Percentiles rank a stretch among this genome's conserved stretches.
phyloP scores from a whole-genome alignment of 2,113 vertebrate genomes.

The Pituophis catenifer region DNA sequence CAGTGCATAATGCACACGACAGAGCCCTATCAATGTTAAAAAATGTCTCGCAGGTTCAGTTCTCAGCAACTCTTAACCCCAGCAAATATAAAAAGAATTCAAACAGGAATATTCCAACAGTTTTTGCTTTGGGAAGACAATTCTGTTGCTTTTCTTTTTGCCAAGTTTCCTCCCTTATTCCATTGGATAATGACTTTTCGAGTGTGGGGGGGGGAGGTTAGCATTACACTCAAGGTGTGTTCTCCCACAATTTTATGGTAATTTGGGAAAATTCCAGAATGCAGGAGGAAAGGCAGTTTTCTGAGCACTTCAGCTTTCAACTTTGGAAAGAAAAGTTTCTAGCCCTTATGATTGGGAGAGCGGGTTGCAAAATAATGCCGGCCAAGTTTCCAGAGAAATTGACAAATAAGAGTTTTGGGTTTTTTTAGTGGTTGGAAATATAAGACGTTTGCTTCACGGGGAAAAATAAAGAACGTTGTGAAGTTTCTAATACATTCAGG shows the following conservation, averaged over 20 bases:
- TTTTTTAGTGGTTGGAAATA: neutral
- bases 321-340: neutral
- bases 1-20: constrained; percentile 32
- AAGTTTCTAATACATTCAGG: neutral
- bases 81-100: constrained; percentile 60
- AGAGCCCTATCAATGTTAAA: constrained; percentile 53
- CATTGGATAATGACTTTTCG: constrained; percentile 21
- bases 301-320: neutral
- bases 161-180: constrained; percentile 36
- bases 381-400: neutral
- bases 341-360: neutral
- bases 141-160: constrained; percentile 38
- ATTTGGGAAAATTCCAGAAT: neutral
- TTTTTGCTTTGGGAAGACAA: constrained; percentile 28
- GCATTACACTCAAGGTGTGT: neutral
- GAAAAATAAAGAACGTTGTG: neutral
- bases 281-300: neutral
- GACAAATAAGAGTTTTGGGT: neutral
- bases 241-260: neutral
- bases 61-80: constrained; percentile 59
- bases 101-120: constrained; percentile 59
- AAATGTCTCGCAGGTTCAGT: constrained; percentile 54
- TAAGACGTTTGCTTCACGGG: neutral
- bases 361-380: neutral
- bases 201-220: neutral